phyloP scores from a whole-genome alignment of 2,888 invertebrate genomes.

The Drosophila stalkeri region DNA sequence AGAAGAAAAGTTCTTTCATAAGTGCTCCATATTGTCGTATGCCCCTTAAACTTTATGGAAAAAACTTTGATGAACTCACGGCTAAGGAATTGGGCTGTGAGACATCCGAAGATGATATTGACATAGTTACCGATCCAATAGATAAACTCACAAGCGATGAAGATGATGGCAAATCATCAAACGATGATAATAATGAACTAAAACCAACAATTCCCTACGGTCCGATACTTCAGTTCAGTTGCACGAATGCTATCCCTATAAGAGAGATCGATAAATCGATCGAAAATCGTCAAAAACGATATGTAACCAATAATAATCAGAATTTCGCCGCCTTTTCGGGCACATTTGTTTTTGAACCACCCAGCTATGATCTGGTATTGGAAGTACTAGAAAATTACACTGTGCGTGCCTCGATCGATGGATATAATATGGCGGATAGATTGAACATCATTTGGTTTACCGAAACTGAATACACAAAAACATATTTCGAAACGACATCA shows the following conservation, averaged over 20 bases:
- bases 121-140: not conserved
- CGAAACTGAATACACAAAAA: conserved; percentile 42
- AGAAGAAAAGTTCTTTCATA: conserved; percentile 62
- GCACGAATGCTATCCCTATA: conserved; percentile 32
- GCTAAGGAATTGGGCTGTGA: conserved; percentile 37
- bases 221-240: conserved; percentile 44
- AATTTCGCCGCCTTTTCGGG: not conserved
- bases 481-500: not conserved
- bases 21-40: conserved; percentile 72
- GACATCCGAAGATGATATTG: not conserved
- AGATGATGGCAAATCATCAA: not conserved
- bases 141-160: too few species aligned
- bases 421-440: conserved; percentile 31
- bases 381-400: conserved; percentile 59
- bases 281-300: not conserved
- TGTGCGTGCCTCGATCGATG: conserved; percentile 61
- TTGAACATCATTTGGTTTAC: conserved; percentile 82
- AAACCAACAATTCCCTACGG: not conserved
- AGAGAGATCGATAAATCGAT: too few species aligned
- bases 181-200: not conserved
- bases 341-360: conserved; percentile 66
- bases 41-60: conserved; percentile 68
- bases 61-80: conserved; percentile 56
- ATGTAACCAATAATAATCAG: not conserved
- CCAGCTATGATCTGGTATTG: conserved; percentile 70